Evolutionary conservation across 2,888 invertebrate genomes (phyloP), one percentile per base, ranked within the genome.

Genomic region (Parasteatoda lunata): DNA sequence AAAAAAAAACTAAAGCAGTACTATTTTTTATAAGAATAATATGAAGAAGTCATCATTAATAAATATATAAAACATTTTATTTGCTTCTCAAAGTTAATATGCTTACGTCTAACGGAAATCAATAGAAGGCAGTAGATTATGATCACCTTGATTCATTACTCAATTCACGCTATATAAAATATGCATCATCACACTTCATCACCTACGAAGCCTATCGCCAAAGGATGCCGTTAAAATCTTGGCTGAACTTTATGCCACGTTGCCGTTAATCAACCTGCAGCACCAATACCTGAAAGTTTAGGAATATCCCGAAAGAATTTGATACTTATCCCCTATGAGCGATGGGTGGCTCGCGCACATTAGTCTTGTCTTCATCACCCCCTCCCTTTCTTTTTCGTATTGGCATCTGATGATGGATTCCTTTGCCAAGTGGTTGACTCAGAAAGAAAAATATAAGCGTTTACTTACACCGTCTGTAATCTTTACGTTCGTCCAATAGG

Each of bases 391-490:
- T 30, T 30, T 51, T 48, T 7, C 45, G 52, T 13, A n/a, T 15
- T 51, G 51, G 73, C 48, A 69, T 11, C 13, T 13, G 15, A 48
- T 77, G 77, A 77, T 77, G 65, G 77, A 80, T 80, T 54, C 48
- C 73, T n/a, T 80, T 73, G 66, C 72, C 80, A 52, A 48, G 45
- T 13, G 69, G 69, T 48, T 48, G 69, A 45, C 64, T n/a, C n/a
- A 47, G 48, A 68, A 68, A 45, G 59, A 59, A 49, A 30, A 15
- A 30, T 48, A 65, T 48, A n/a, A 73, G 30, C 80, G 80, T 80
- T 80, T 80, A 73, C 80, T 80, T 73, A 73, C 51, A 64, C 11
- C 73, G 80, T 52, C 80, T 73, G 64, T 80, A 72, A 79, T 66
- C 73, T 64, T 65, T 71, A 66, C 80, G 80, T 64, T 65, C 80